Percentiles rank a stretch among this genome's conserved stretches.
phyloP scores from a whole-genome alignment of 1,140 invertebrate genomes.

The Drosophila kurseongensis region DNA sequence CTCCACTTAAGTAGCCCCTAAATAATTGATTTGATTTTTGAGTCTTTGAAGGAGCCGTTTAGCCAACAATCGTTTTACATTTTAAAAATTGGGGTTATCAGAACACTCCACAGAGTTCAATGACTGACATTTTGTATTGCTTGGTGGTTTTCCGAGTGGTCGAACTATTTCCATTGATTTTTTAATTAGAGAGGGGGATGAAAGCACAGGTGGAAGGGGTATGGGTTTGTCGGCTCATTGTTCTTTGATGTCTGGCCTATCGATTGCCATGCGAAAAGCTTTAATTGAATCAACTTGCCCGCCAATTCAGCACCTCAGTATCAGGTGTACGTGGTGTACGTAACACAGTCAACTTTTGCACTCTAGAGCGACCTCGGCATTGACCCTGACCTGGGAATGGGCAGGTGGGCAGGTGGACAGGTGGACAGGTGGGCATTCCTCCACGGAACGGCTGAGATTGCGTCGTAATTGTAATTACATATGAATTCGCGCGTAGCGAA shows the following conservation, averaged over 20 bases:
- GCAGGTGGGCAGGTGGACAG: too few species aligned
- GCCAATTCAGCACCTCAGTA: slow-evolving; percentile 15
- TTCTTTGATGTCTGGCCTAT: slow-evolving; percentile 28
- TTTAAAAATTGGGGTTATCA: slow-evolving; percentile 5
- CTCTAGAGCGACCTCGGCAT: slow-evolving; percentile 19
- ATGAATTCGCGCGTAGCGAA: slow-evolving; percentile 59
- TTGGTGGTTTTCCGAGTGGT: not conserved
- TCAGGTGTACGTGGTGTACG: not conserved
- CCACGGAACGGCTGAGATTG: slow-evolving; percentile 22
- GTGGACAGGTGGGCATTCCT: not conserved
- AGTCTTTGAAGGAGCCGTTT: not conserved
- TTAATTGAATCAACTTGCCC: slow-evolving; percentile 68
- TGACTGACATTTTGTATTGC: slow-evolving; percentile 29
- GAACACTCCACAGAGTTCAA: slow-evolving; percentile 6
- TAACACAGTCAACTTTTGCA: slow-evolving; percentile 10
- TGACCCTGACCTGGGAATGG: slow-evolving; percentile 12
- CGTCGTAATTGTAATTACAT: slow-evolving; percentile 76
- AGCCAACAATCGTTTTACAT: slow-evolving; percentile 12
- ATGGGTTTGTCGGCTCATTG: not conserved
- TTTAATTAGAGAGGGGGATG: slow-evolving; percentile 40
- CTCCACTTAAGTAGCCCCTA: not conserved
- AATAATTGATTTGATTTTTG: slow-evolving; percentile 7
- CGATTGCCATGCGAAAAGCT: slow-evolving; percentile 36
- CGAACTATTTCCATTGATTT: slow-evolving; percentile 45
- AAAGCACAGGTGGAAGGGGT: too few species aligned